Base-by-base conservation (phyloP, 1,140 invertebrate genomes). In the Eumeta japonica region DNA sequence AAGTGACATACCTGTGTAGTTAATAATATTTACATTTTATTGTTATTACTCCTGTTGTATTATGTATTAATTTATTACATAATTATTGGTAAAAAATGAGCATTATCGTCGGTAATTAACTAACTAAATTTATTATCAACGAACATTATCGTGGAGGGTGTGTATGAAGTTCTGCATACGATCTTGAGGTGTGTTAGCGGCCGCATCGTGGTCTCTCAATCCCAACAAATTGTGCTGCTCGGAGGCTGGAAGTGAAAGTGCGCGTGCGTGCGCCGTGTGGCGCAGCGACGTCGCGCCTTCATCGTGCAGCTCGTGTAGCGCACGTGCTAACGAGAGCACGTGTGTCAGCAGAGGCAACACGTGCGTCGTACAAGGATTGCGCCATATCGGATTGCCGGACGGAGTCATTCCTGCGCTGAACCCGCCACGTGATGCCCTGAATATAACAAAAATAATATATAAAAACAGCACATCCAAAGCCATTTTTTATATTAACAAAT, bases 361-460 rank as follows among this genome's bases (percentile, higher is more conserved):
- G 58, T 93, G 88, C 16, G 83, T 82, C 4, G 87, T 83, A 14
- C 89, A 88, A 18, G 92, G 92, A 79, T 93, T 94, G 16, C 89
- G 79, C 66, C 88, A 88, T 1, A 91, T 78, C 4, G 85, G 83
- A 68, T 88, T 87, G 10, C 88, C 88, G 19, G 83, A 79, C 43
- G 86, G 82, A 3, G 86, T 88, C 19, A 84, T 79, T 7, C 84
- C 83, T 1, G 85, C 81, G 3, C 91, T 80, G 65, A 94, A 94
- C 5, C 90, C 89, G 16, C 90, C 90, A 28, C 85, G 77, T 5
- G 83, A 80, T 1, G 88, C 88, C 18, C 87, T 75, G 45, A 2
- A 36, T n/a, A n/a, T n/a, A n/a, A n/a, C n/a, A n/a, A n/a, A n/a
- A n/a, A n/a, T n/a, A n/a, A n/a, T n/a, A n/a, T n/a, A n/a, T n/a